Evolutionary conservation across 2,113 vertebrate species (phyloP).

Genomic region (Notarius quadriscutis): DNA sequence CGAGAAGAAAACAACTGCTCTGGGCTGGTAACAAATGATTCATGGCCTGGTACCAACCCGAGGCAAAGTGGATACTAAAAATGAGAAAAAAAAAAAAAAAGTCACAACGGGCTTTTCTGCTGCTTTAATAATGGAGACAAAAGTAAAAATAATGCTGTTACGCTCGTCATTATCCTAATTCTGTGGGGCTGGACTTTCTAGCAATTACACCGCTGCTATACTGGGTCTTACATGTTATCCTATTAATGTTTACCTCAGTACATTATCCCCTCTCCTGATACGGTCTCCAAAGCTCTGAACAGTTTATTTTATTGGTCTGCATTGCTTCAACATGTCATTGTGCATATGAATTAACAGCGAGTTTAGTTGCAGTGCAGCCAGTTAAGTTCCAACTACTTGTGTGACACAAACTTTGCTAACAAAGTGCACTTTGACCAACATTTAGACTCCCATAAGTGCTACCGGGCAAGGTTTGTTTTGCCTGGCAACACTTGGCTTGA

Average conservation of each 20-base stretch:
- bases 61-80: background rate
- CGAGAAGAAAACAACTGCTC: conserved; percentile 1
- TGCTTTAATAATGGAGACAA: background rate
- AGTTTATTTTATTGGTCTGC: background rate
- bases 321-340: background rate
- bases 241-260: background rate
- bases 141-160: background rate
- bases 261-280: background rate
- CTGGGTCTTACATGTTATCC: background rate
- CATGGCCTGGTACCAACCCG: background rate
- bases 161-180: background rate
- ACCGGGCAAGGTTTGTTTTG: too few relatives aligned
- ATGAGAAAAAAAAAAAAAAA: background rate
- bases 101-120: background rate
- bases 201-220: background rate
- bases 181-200: background rate
- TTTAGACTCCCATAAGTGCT: background rate
- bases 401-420: background rate
- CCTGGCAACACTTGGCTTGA: background rate
- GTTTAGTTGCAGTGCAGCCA: background rate
- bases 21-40: background rate
- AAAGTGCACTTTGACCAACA: background rate
- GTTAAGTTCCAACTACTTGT: background rate
- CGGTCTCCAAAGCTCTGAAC: background rate
- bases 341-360: background rate